These are phyloP conservation scores for Kradibia gibbosae DNA, from an alignment of 1,140 invertebrate genomes.

Conservation along the genomic window DNA sequence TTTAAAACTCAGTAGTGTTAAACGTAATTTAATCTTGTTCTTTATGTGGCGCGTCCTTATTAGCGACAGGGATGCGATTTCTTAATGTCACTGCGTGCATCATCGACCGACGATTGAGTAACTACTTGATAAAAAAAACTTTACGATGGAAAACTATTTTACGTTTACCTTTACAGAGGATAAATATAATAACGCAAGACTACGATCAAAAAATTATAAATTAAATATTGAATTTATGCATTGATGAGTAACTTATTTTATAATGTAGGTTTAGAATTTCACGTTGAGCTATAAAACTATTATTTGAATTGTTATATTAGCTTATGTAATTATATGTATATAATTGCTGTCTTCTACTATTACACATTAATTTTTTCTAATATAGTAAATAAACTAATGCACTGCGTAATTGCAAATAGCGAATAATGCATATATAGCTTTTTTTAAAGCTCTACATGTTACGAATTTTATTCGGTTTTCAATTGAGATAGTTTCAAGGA, in stretches of 20 bases:
- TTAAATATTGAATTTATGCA: not conserved
- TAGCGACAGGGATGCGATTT: constrained; percentile 29
- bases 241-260: not conserved
- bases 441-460: not conserved
- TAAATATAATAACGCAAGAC: not conserved
- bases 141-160: constrained; percentile 6
- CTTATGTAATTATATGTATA: not conserved
- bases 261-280: not conserved
- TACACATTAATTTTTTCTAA: not conserved
- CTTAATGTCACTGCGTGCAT: constrained; percentile 36
- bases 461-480: not conserved
- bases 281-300: not conserved
- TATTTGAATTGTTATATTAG: not conserved
- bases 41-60: constrained; percentile 27
- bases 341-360: not conserved
- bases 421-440: not conserved
- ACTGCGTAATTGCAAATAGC: not conserved
- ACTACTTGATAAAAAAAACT: constrained; percentile 20
- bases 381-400: no score
- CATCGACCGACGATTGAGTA: constrained; percentile 27
- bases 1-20: not conserved
- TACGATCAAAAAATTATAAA: not conserved
- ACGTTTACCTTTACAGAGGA: no score
- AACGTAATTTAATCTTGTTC: not conserved
- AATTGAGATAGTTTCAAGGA: no score